Evolutionary conservation across 2,113 vertebrate species (phyloP), one percentile per base, ranked within the genome.

Genomic region (Ptyas mucosa): DNA sequence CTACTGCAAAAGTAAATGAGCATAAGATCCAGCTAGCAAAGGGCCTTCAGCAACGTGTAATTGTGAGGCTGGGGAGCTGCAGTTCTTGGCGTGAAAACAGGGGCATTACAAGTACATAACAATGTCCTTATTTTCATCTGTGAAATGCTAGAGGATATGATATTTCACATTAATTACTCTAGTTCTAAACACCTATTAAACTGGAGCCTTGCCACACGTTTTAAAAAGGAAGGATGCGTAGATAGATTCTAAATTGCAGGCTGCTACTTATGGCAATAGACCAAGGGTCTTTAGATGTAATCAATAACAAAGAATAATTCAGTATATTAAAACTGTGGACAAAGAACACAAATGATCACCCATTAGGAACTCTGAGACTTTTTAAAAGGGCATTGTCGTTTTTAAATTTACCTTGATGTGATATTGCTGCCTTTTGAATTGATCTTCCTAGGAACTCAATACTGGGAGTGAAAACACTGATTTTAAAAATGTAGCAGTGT

Each of bases 81-180:
- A 20, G 57, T 57, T 91, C 54, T 91, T 86, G 51, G 90, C n/a
- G 81, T 91, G 90, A 91, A 91, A 91, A 85, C 90, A 85, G 52
- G 51, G 90, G 34, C 85, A 90, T 75, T 54, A 39, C 90, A 85
- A 85, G 26, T 49, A 86, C 54, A n/a, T 85, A 91, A 90, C 26
- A 52, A 51, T 64, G n/a, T 52, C 49, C 49, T 75, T 90, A 69
- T 90, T 90, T 90, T 90, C 89, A 75, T 90, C 49, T 90, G 51
- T 34, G 29, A 75, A 75, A 49, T 21, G 81, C 90, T 86, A 20
- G 53, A 86, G 81, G 90, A 81, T 58, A n/a, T 85, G 53, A 55
- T n/a, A 85, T 91, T 91, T 91, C 90, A 91, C 90, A 86, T 91
- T 91, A 91, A 91, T 86, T 91, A 86, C 90, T 81, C 39, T 49